Conservation (phyloP, 2,113 vertebrate genomes). For the Onychorhynchus coronatus region DNA sequence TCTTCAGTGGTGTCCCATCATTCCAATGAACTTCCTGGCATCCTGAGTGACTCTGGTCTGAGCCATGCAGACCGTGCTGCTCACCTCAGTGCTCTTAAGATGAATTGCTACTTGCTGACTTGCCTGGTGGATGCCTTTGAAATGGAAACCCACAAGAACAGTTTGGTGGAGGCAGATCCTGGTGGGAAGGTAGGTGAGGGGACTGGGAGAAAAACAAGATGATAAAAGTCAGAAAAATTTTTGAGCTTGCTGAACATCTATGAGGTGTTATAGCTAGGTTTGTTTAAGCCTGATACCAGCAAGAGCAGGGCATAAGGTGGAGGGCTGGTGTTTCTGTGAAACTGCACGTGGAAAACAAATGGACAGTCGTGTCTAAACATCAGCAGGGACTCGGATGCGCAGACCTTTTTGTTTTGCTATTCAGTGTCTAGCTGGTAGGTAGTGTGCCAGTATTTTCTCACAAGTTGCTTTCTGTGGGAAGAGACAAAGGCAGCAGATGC, state of each 20-base stretch:
- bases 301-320: not conserved
- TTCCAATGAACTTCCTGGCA: conserved; percentile 77
- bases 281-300: not conserved
- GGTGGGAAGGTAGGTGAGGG: conserved; percentile 64
- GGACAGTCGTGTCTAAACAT: not conserved
- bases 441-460: not conserved
- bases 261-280: not conserved
- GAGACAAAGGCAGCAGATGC: not conserved
- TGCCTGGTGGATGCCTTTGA: conserved; percentile 87
- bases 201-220: not conserved
- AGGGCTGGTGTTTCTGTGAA: not conserved
- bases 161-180: conserved; percentile 74
- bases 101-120: conserved; percentile 89
- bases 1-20: conserved; percentile 82
- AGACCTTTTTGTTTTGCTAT: not conserved
- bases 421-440: not conserved
- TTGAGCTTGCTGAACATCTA: not conserved
- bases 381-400: not conserved
- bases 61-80: conserved; percentile 74
- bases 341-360: not conserved
- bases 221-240: not conserved
- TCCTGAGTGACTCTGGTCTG: conserved; percentile 73
- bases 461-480: not conserved
- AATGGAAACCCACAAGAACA: conserved; percentile 74
- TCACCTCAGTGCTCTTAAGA: conserved; percentile 90